Evolutionary conservation across 1,140 invertebrate genomes (phyloP).

Genomic region (Pentalonia nigronervosa): DNA sequence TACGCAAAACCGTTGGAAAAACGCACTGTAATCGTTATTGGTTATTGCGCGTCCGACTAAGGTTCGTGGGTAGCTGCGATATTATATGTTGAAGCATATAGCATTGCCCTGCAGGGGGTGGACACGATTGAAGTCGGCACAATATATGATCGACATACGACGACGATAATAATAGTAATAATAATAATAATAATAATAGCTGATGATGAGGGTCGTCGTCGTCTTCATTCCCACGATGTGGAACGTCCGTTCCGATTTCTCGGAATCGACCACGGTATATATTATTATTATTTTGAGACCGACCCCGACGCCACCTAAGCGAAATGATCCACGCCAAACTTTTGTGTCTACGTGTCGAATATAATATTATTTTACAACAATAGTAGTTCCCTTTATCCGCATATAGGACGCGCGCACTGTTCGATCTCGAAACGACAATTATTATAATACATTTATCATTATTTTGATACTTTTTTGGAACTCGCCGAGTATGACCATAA

Average conservation of each 20-base stretch:
- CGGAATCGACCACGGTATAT: slow-evolving; percentile 11
- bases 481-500: not conserved
- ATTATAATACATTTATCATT: not conserved
- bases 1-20: not conserved
- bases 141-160: not conserved
- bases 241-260: slow-evolving; percentile 35
- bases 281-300: not conserved
- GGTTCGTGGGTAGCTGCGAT: not conserved
- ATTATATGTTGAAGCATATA: not conserved
- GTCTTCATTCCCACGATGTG: slow-evolving; percentile 29
- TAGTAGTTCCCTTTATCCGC: not conserved
- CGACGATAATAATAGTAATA: not conserved
- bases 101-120: not conserved
- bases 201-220: not conserved
- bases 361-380: slow-evolving; percentile 5
- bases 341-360: slow-evolving; percentile 45
- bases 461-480: not conserved
- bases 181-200: slow-evolving; percentile 21
- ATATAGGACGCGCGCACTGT: not conserved
- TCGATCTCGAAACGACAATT: not conserved
- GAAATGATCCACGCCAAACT: slow-evolving; percentile 38
- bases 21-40: not conserved
- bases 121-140: not conserved
- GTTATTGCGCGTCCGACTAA: not conserved
- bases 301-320: slow-evolving; percentile 49